Percentiles rank a stretch among this genome's conserved stretches.
Conservation (phyloP, 1,140 invertebrate genomes). For the Brachionus angularis region DNA sequence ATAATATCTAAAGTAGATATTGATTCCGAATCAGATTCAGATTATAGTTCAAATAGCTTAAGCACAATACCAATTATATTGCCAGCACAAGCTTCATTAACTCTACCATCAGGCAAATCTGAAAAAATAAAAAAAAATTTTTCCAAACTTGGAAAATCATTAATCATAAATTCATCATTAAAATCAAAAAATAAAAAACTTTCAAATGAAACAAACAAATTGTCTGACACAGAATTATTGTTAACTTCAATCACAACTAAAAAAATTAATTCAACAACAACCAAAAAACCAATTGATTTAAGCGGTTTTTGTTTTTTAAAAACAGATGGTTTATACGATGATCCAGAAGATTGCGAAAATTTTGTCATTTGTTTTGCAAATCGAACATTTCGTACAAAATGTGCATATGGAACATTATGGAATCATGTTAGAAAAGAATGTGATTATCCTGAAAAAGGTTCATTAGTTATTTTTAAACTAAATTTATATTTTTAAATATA, state of each 20-base stretch:
- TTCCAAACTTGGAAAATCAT: slow-evolving; percentile 30
- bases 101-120: background rate
- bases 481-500: background rate
- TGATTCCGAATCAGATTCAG: background rate
- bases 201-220: background rate
- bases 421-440: slow-evolving; percentile 27
- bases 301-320: slow-evolving; percentile 31
- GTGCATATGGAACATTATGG: slow-evolving; percentile 42
- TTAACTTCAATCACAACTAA: background rate
- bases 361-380: slow-evolving; percentile 44
- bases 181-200: background rate
- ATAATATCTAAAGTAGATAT: slow-evolving; percentile 9
- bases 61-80: slow-evolving; percentile 14
- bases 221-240: background rate
- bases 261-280: background rate
- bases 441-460: slow-evolving; percentile 43
- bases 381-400: slow-evolving; percentile 38
- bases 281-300: slow-evolving; percentile 1
- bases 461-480: background rate
- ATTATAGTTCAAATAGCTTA: slow-evolving; percentile 35
- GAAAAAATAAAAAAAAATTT: slow-evolving; percentile 15
- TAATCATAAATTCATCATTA: background rate
- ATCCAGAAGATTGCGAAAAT: slow-evolving; percentile 36
- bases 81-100: slow-evolving; percentile 5
- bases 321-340: slow-evolving; percentile 39